phyloP scores from a whole-genome alignment of 1,140 invertebrate species.

The Drosophila kanapiae region DNA sequence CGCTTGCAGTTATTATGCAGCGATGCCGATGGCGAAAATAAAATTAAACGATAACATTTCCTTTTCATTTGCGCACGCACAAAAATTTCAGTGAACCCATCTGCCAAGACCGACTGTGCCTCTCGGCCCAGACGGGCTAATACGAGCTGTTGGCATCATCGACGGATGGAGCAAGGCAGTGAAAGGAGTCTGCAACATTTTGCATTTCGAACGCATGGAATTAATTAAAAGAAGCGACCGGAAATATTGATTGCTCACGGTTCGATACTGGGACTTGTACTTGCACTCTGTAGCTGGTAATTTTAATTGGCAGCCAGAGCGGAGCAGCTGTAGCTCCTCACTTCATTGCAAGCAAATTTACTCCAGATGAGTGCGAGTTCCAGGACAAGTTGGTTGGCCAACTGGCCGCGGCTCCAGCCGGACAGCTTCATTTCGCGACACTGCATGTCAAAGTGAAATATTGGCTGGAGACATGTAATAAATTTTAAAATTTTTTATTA shows the following conservation, averaged over 20 bases:
- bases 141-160: slow-evolving; percentile 14
- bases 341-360: slow-evolving; percentile 74
- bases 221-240: slow-evolving; percentile 73
- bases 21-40: slow-evolving; percentile 78
- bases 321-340: slow-evolving; percentile 44
- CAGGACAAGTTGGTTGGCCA: slow-evolving; percentile 4
- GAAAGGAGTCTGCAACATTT: slow-evolving; percentile 43
- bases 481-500: slow-evolving; percentile 84
- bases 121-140: slow-evolving; percentile 30
- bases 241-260: slow-evolving; percentile 70
- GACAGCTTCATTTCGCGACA: slow-evolving; percentile 85
- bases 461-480: slow-evolving; percentile 85
- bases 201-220: slow-evolving; percentile 61
- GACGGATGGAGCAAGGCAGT: slow-evolving; percentile 6
- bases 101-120: slow-evolving; percentile 19
- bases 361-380: slow-evolving; percentile 35
- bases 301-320: slow-evolving; percentile 76
- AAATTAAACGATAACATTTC: slow-evolving; percentile 85
- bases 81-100: slow-evolving; percentile 50
- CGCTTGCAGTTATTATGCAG: slow-evolving; percentile 70
- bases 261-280: slow-evolving; percentile 6
- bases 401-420: slow-evolving; percentile 58
- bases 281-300: slow-evolving; percentile 32
- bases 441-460: slow-evolving; percentile 85
- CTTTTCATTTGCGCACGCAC: slow-evolving; percentile 81